Evolutionary conservation across 2,888 invertebrate species (phyloP), one percentile per base, ranked within the genome.

Genomic region (Crematogaster levior): DNA sequence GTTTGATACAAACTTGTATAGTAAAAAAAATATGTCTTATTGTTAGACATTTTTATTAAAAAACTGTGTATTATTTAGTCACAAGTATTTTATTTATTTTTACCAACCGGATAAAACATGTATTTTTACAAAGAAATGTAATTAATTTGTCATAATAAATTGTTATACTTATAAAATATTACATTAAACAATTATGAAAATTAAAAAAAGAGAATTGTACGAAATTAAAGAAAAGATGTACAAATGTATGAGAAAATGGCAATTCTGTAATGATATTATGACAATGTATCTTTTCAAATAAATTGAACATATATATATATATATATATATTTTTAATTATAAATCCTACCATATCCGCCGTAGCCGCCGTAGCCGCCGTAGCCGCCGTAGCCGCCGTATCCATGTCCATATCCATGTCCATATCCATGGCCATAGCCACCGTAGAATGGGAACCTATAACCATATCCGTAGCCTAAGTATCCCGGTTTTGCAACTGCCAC

Each of bases 401-500:
- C 73, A 27, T 85, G 84, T 40, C 90, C 91, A 7, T 73, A 85
- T 10, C 91, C 91, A 60, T 91, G 90, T 21, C 92, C 92, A 65
- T 89, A 91, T 3, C 66, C 68, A 21, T 68, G 48, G 7, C 68
- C 68, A 15, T 66, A 66, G 3, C 58, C 58, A 34, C 89, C 89
- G 12, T 85, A 87, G 75, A 88, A 85, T 4, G 91, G 89, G 61
- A 84, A 88, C 53, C 24, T 85, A 70, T 87, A 80, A 40, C 85
- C 77, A 9, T 34, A 34, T 6, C 34, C 34, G 6, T 34, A 34
- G 34, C 34, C 92, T 40, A 92, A 84, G 56, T 92, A 92, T 34
- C 93, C 93, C 12, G 93, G 93, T 83, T 92, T 93, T 10, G 91
- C 93, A 56, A 91, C 30, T 15, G 82, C 91, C 24, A 90, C 65